A percentile compares a stretch with the other conserved stretches of the same genome.
phyloP scores from a whole-genome alignment of 2,888 invertebrate genomes.

The Erebia palarica region DNA sequence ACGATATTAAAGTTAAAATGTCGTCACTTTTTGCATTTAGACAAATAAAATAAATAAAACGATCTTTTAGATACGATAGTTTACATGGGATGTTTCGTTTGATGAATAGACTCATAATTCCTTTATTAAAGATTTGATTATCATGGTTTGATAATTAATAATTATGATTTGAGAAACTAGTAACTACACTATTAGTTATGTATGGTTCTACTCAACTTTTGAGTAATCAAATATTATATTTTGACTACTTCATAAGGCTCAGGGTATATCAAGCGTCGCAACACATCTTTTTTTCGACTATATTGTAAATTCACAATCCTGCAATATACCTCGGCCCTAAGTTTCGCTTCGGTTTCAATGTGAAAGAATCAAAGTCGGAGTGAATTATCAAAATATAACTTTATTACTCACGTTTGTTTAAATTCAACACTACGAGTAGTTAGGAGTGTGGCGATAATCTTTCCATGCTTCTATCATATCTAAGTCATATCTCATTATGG shows the following conservation, averaged over 20 bases:
- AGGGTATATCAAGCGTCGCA: no score
- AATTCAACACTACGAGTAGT: background rate
- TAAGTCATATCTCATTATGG: constrained; percentile 49
- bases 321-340: no score
- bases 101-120: constrained; percentile 5
- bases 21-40: background rate
- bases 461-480: constrained; percentile 69
- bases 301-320: no score
- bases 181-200: no score
- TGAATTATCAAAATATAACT: no score
- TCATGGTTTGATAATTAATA: background rate
- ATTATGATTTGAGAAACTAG: no score
- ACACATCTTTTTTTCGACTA: no score
- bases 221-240: no score
- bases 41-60: background rate
- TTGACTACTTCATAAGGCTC: no score
- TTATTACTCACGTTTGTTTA: background rate
- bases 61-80: background rate
- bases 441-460: background rate
- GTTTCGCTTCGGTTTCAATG: no score
- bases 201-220: no score
- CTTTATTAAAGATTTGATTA: constrained; percentile 4
- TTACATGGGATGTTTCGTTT: background rate
- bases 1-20: background rate
- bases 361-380: no score